Conservation (phyloP, 2,113 vertebrate species). For the Bagarius yarrelli region DNA sequence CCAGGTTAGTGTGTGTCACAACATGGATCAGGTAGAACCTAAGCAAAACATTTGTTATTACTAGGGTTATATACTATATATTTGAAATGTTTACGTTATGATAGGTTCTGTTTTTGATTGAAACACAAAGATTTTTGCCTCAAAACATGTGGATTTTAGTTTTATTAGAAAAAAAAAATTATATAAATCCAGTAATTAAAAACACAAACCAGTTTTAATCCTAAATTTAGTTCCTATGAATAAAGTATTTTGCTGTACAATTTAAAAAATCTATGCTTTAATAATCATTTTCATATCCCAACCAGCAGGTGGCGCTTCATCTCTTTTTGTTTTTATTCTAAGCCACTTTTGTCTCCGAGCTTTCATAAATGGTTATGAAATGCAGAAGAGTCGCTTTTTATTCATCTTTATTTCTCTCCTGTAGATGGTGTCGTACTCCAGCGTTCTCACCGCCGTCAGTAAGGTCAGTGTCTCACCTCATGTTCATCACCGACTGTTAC, state of each 20-base stretch:
- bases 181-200: too few relatives aligned
- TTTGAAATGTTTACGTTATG: too few relatives aligned
- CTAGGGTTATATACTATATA: too few relatives aligned
- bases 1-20: slow-evolving; percentile 90
- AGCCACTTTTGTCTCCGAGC: background rate
- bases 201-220: too few relatives aligned
- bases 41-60: too few relatives aligned
- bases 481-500: background rate
- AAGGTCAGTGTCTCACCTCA: slow-evolving; percentile 75
- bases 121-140: background rate
- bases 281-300: background rate
- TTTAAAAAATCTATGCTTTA: too few relatives aligned
- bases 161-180: too few relatives aligned
- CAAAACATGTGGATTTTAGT: background rate
- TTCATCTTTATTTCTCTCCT: slow-evolving; percentile 7
- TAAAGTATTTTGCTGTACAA: too few relatives aligned
- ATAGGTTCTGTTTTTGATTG: too few relatives aligned
- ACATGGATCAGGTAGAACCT: too few relatives aligned
- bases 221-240: too few relatives aligned
- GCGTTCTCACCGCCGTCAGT: slow-evolving; percentile 89
- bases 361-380: background rate
- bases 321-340: background rate
- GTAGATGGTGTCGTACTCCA: slow-evolving; percentile 98
- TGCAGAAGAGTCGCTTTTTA: background rate
- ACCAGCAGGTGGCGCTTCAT: background rate